Percentiles rank a stretch among this genome's conserved stretches.
These are phyloP conservation scores for Eustalomyia histrio DNA, from an alignment of 2,888 invertebrate genomes.

Conservation along the genomic window DNA sequence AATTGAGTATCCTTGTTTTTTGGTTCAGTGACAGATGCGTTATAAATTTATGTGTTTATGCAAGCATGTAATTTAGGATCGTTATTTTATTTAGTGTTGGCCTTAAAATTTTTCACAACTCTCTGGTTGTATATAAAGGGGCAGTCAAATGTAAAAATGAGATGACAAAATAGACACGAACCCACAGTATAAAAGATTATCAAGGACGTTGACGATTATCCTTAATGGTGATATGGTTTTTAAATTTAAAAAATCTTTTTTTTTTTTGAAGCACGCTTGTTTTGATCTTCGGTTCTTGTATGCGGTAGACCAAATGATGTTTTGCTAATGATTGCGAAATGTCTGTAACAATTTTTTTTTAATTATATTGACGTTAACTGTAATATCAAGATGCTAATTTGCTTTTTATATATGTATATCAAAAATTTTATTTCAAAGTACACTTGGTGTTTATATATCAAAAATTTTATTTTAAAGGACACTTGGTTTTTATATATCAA, in stretches of 20 bases:
- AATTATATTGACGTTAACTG: too few species aligned
- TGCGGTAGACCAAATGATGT: slow-evolving; percentile 66
- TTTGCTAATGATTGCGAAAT: slow-evolving; percentile 53
- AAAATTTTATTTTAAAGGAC: too few species aligned
- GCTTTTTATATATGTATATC: too few species aligned
- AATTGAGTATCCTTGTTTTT: slow-evolving; percentile 13
- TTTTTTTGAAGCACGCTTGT: background rate
- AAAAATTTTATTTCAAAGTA: too few species aligned
- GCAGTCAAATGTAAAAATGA: slow-evolving; percentile 75
- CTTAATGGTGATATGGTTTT: background rate
- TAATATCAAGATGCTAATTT: too few species aligned
- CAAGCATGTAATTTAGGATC: slow-evolving; percentile 76
- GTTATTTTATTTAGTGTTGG: slow-evolving; percentile 33
- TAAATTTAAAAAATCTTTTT: background rate
- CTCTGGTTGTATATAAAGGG: slow-evolving; percentile 38
- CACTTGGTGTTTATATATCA: too few species aligned
- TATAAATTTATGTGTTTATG: slow-evolving; percentile 77
- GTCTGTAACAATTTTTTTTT: too few species aligned
- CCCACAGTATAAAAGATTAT: background rate
- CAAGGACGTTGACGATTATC: background rate
- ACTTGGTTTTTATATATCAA: too few species aligned
- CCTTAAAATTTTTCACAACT: slow-evolving; percentile 2
- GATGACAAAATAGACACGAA: slow-evolving; percentile 72
- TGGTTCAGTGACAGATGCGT: slow-evolving; percentile 74
- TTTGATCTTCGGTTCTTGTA: slow-evolving; percentile 49